A percentile compares a stretch with the other conserved stretches of the same genome.
Evolutionary conservation across 2,888 invertebrate species (phyloP).

Genomic region (Rhagophthalmus giganteus): DNA sequence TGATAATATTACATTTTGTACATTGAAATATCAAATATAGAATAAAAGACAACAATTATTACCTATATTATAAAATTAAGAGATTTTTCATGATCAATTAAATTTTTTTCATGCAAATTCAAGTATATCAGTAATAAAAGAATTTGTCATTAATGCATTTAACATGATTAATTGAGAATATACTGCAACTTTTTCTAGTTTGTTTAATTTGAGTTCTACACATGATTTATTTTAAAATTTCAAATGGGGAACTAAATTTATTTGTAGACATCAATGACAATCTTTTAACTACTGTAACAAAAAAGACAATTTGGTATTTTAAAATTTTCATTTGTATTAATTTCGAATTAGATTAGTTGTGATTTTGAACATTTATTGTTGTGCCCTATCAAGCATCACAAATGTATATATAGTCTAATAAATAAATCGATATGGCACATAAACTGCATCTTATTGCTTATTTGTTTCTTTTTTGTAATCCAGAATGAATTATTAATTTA

Average conservation of each 20-base stretch:
- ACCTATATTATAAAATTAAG: neutral
- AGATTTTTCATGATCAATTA: no score
- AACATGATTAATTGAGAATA: neutral
- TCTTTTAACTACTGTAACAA: neutral
- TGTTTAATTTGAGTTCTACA: neutral
- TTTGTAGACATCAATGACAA: neutral
- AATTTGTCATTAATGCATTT: neutral
- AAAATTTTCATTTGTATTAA: conserved; percentile 14
- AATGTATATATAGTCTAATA: conserved; percentile 25
- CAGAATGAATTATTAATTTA: conserved; percentile 10
- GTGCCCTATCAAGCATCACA: conserved; percentile 26
- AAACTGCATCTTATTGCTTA: conserved; percentile 28
- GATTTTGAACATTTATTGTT: conserved; percentile 23
- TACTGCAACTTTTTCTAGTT: neutral
- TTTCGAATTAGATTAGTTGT: conserved; percentile 25
- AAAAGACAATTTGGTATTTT: conserved; percentile 8
- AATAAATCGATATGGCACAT: conserved; percentile 29
- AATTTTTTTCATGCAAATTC: neutral
- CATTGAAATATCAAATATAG: conserved; percentile 16
- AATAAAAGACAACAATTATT: neutral
- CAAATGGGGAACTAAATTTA: neutral
- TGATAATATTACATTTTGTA: conserved; percentile 7
- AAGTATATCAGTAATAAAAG: neutral
- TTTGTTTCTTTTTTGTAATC: conserved; percentile 16
- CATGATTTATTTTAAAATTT: neutral